Percentiles rank a stretch among this genome's conserved stretches.
Evolutionary conservation across 37 sponge, comb jelly and placozoan genomes (phyloP).

Genomic region (Bolinopsis microptera): DNA sequence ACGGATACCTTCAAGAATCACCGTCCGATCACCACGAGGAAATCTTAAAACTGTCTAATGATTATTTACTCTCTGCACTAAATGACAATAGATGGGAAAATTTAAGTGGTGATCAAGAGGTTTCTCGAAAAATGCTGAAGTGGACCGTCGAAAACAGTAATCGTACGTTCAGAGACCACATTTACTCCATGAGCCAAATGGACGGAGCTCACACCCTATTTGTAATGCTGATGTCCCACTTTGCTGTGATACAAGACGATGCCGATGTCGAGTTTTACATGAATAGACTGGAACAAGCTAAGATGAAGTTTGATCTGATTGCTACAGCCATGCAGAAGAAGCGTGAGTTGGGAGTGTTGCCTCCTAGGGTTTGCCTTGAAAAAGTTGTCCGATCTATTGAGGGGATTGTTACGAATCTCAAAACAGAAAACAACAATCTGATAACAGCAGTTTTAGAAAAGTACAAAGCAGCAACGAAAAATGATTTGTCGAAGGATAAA

Average conservation of each 20-base stretch:
- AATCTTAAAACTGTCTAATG: neutral
- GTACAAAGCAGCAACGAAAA: neutral
- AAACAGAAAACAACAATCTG: neutral
- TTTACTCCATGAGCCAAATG: slow-evolving; percentile 13
- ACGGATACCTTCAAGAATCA: slow-evolving; percentile 46
- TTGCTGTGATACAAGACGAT: slow-evolving; percentile 24
- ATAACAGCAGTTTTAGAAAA: neutral
- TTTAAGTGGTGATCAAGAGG: neutral
- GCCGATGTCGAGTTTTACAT: slow-evolving; percentile 42
- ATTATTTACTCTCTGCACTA: neutral
- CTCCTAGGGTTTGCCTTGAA: slow-evolving; percentile 48
- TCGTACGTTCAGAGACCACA: neutral
- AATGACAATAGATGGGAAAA: neutral
- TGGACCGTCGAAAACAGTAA: slow-evolving; percentile 55
- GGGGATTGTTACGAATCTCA: neutral
- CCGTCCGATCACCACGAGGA: slow-evolving; percentile 20
- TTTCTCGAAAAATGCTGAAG: neutral
- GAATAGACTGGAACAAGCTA: neutral
- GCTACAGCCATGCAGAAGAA: slow-evolving; percentile 32
- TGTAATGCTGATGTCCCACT: slow-evolving; percentile 51
- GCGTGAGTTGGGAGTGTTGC: slow-evolving; percentile 22
- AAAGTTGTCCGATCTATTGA: slow-evolving; percentile 23
- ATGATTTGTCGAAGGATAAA: neutral
- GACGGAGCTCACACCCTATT: slow-evolving; percentile 35
- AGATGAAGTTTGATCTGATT: slow-evolving; percentile 11